These are phyloP conservation scores for Homalodisca vitripennis DNA, from an alignment of 1,140 invertebrate species.

Conservation along the genomic window DNA sequence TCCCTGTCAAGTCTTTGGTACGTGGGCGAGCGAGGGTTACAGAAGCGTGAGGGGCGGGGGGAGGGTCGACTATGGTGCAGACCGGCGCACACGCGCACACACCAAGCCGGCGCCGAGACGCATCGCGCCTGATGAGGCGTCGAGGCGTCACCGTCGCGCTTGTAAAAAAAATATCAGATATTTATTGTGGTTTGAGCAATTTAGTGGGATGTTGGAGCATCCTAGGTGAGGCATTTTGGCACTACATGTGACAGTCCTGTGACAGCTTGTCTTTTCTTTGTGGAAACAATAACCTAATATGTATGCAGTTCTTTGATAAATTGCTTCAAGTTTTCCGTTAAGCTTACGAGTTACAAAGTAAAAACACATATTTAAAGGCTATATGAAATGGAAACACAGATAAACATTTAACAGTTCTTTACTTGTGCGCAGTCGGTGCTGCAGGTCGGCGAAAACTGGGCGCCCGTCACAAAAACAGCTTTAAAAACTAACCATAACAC, in stretches of 20 bases:
- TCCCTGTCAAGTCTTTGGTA: constrained; percentile 14
- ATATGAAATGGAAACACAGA: constrained; percentile 21
- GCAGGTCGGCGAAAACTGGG: no score
- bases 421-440: no score
- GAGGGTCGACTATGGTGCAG: neutral
- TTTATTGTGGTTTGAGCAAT: constrained; percentile 26
- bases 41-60: neutral
- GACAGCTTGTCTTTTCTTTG: neutral
- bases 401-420: constrained; percentile 20
- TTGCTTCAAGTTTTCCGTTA: constrained; percentile 2
- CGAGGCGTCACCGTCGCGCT: no score
- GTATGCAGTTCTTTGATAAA: constrained; percentile 11
- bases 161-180: constrained; percentile 9
- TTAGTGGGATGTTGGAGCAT: constrained; percentile 10
- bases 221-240: constrained; percentile 22
- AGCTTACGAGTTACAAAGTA: neutral
- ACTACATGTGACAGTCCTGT: constrained; percentile 18
- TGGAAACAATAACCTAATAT: constrained; percentile 2
- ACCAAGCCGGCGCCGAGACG: no score
- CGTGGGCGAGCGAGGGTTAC: neutral
- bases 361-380: constrained; percentile 20
- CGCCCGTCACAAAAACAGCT: no score
- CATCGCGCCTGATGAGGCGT: no score
- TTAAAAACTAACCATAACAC: no score
- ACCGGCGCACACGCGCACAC: no score